Percentiles rank a stretch among this genome's conserved stretches.
These are phyloP conservation scores for Lomographa bimaculata DNA, from an alignment of 2,888 invertebrate genomes.

Conservation along the genomic window DNA sequence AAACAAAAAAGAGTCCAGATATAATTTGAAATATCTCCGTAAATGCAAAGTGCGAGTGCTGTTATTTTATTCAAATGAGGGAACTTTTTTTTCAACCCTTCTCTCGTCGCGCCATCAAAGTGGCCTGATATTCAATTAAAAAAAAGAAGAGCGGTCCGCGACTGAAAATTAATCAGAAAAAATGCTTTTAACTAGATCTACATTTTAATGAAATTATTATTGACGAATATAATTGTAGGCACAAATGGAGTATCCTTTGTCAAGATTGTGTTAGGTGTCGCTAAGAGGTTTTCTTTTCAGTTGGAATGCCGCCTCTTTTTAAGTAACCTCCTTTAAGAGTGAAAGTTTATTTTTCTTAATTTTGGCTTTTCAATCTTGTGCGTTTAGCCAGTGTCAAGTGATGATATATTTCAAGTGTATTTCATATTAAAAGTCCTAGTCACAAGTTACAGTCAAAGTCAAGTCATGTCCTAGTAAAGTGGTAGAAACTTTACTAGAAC, in stretches of 20 bases:
- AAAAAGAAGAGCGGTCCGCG: conserved; percentile 79
- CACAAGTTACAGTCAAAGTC: too few species aligned
- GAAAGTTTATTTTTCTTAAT: too few species aligned
- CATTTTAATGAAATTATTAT: conserved; percentile 84
- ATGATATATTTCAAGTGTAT: too few species aligned
- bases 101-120: conserved; percentile 81
- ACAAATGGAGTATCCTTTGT: conserved; percentile 69
- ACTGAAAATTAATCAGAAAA: conserved; percentile 84
- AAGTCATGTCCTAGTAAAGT: too few species aligned
- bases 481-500: too few species aligned
- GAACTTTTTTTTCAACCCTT: conserved; percentile 81
- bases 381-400: too few species aligned
- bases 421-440: too few species aligned
- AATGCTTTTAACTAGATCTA: conserved; percentile 84
- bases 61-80: conserved; percentile 84
- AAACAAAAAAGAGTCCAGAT: conserved; percentile 81
- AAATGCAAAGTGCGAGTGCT: conserved; percentile 84
- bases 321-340: too few species aligned
- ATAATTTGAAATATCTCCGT: conserved; percentile 84
- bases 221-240: conserved; percentile 72
- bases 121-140: conserved; percentile 84
- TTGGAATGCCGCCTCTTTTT: conserved; percentile 5
- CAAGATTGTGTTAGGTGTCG: conserved; percentile 62
- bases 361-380: too few species aligned
- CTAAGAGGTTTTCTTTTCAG: conserved; percentile 22